Evolutionary conservation across 2,113 vertebrate genomes (phyloP), one percentile per base, ranked within the genome.

Genomic region (Empidonax alnorum): DNA sequence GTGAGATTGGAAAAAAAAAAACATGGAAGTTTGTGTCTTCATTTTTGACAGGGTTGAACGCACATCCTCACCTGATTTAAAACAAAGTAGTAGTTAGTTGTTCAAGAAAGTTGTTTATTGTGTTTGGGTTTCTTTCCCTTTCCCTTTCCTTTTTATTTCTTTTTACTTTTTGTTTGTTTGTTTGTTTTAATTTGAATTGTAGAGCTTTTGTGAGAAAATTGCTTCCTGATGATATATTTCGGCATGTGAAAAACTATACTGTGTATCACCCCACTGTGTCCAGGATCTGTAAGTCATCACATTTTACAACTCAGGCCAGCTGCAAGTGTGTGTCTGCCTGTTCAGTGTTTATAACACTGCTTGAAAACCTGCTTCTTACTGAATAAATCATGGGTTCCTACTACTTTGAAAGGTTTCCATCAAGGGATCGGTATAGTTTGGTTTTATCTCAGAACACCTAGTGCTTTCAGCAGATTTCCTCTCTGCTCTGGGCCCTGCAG

Each of bases 271-370:
- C 9, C 31, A 18, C 33, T 17, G 37, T 76, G 58, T 46, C 41
- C 49, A 50, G 68, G 22, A 12, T 84, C 73, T 76, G 47, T 27
- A 59, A 69, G 6, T 78, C 33, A 19, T 37, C 2, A 1, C 20
- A 12, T 75, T 66, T 47, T 20, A 2, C 39, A 67, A 19, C 52
- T 2, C 7, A 56, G 75, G 52, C 78, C 81, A 81, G 78, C 24
- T 30, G 27, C 66, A 53, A 53, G 22, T 3, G 0, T 7, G 12
- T 42, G 33, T 47, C n/a, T 69, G 50, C 0, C 0, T 21, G 28
- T 61, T 82, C 69, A 20, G 39, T 41, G 76, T 89, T 65, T 61
- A 24, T 4, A 3, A 13, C 3, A 2, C 69, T 41, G 35, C 56
- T 74, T 58, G 62, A 46, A 79, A 76, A 55, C 41, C 35, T 50